phyloP scores from a whole-genome alignment of 2,113 vertebrate genomes.

The Diphyllodes magnificus region DNA sequence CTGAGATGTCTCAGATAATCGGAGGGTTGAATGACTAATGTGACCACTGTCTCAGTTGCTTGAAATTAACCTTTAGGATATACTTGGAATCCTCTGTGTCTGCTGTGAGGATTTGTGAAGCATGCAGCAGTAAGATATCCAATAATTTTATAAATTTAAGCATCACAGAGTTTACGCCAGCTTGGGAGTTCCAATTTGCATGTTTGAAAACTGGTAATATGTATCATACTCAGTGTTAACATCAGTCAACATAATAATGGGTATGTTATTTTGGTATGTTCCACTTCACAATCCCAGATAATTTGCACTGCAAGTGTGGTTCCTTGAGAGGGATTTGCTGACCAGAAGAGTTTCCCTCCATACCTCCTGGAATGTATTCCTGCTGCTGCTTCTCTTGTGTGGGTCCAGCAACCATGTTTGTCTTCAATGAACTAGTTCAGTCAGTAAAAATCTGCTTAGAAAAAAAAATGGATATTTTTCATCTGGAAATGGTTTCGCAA shows the following conservation, averaged over 20 bases:
- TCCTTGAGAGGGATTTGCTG: background rate
- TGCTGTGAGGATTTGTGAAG: background rate
- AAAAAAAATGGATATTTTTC: background rate
- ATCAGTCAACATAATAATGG: background rate
- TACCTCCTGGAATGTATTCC: background rate
- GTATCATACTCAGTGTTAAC: background rate
- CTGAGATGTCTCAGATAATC: background rate
- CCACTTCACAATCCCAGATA: background rate
- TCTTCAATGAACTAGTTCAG: background rate
- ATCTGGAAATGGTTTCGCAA: background rate
- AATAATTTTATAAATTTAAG: background rate
- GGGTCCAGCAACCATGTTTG: background rate
- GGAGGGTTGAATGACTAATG: background rate
- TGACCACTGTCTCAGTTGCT: background rate
- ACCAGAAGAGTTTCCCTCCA: rapidly evolving
- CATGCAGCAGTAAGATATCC: background rate
- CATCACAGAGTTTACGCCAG: background rate
- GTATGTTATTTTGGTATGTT: background rate
- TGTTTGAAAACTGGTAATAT: background rate
- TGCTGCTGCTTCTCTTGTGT: background rate
- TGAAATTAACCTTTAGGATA: background rate
- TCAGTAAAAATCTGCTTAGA: background rate
- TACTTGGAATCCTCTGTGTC: background rate
- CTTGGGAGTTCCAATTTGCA: background rate
- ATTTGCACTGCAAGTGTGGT: background rate